Evolutionary conservation across 37 sponge, comb jelly and placozoan species (phyloP).

Genomic region (Tethya wilhelma): DNA sequence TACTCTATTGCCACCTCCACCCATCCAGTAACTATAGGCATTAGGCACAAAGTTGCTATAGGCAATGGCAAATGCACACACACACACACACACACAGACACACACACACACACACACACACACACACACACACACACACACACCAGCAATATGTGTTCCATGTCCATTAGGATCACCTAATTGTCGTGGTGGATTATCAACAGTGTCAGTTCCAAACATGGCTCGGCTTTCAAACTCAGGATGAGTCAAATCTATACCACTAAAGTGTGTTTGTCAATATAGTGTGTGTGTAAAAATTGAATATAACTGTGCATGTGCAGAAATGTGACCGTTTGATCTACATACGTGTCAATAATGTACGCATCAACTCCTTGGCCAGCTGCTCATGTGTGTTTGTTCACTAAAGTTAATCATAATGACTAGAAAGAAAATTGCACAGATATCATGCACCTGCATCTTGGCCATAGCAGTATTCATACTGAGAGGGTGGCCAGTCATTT

Average conservation of each 20-base stretch:
- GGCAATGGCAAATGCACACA: too few relatives aligned
- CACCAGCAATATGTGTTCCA: constrained; percentile 82
- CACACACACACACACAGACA: too few relatives aligned
- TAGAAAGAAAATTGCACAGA: not conserved
- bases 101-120: too few relatives aligned
- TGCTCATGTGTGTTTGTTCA: not conserved
- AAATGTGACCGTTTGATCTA: not conserved
- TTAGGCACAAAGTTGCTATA: too few relatives aligned
- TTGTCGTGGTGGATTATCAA: constrained; percentile 40
- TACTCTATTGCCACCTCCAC: too few relatives aligned
- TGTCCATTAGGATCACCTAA: constrained; percentile 73
- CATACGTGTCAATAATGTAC: constrained; percentile 80
- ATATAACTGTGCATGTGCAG: not conserved
- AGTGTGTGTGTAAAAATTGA: not conserved
- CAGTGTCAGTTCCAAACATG: constrained; percentile 37
- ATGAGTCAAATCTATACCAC: constrained; percentile 62
- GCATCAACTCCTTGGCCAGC: constrained; percentile 58
- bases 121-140: not conserved
- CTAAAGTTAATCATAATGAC: too few relatives aligned
- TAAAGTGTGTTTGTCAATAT: not conserved
- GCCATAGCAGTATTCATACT: constrained; percentile 9
- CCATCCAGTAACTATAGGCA: too few relatives aligned
- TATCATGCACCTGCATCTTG: not conserved
- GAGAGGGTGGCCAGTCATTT: not conserved
- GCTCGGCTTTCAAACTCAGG: constrained; percentile 66